Evolutionary conservation across 2,797 vertebrate genomes (phyloP).

Genomic region (Notamacropus eugenii): DNA sequence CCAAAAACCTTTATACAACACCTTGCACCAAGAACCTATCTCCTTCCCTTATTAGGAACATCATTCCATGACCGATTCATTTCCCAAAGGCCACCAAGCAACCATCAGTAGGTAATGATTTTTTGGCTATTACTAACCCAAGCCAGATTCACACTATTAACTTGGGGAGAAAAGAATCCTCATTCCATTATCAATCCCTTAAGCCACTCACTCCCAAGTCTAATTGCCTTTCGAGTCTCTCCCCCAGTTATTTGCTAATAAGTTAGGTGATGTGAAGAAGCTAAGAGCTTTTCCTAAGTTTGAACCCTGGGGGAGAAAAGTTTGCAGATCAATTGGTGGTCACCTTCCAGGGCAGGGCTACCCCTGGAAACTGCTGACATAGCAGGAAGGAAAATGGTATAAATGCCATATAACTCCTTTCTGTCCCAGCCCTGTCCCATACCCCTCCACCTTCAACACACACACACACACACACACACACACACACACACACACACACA

Average conservation of each 20-base stretch:
- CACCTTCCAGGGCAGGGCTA: background rate
- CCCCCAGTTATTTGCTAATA: constrained; percentile 68
- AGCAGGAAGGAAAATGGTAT: background rate
- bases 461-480: background rate
- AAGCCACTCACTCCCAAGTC: background rate
- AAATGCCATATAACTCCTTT: background rate
- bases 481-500: background rate
- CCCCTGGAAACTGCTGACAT: background rate
- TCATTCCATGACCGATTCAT: constrained; percentile 41
- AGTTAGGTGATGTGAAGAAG: constrained; percentile 47
- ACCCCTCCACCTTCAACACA: background rate
- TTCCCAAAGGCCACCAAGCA: constrained; percentile 68
- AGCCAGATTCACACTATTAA: constrained; percentile 70
- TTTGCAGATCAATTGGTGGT: background rate
- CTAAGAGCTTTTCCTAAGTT: constrained; percentile 42
- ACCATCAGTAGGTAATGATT: constrained; percentile 59
- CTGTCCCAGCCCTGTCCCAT: background rate
- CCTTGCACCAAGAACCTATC: constrained; percentile 26
- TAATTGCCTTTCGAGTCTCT: constrained; percentile 72
- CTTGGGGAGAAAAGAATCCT: constrained; percentile 59
- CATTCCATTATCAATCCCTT: constrained; percentile 48
- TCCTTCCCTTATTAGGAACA: constrained; percentile 24
- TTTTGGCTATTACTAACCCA: constrained; percentile 11
- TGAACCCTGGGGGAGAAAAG: constrained; percentile 55
- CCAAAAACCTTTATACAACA: constrained; percentile 10